Base-by-base conservation (phyloP, 2,888 invertebrate genomes). In the Polymixis flavicincta region DNA sequence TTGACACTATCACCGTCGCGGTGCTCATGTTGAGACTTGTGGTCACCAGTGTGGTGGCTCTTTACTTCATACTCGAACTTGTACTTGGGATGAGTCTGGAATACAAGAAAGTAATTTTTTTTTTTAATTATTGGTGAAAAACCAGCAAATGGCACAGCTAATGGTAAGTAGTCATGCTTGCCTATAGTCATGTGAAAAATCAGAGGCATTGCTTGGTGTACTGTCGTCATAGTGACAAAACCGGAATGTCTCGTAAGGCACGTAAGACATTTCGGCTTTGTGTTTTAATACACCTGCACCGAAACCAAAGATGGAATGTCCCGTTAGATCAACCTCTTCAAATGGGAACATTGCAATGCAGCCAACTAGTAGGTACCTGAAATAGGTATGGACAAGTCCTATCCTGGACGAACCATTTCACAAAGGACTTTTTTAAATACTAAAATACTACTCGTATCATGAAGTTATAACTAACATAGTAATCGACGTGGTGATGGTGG, bases 1-100 rank as follows among this genome's bases (percentile, higher is more conserved):
- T 96, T 95, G 70, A 97, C 97, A 66, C 93, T 95, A 88, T 97
- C 96, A 66, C 97, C 97, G 89, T 96, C 95, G 73, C 95, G 93
- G 86, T 94, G 93, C 90, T 97, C 97, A 61, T 94, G 92, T 87
- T 95, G 95, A 69, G 89, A 88, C 89, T 96, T 96, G 88, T 92
- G 90, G 90, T 97, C 96, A 50, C 95, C 95, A 63, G 96, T 96
- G 88, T 96, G 95, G 17, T 92, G 92, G 85, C 96, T 96, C 73
- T 93, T 90, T n/a, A 96, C 96, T 73, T 95, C 94, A 86, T 96
- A 96, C 81, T 92, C 93, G 87, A 95, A 96, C 73, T 91, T 90
- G 83, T 92, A 92, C 69, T 92, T 92, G 6, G 81, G 84, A 70
- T 80, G 81, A 0, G 81, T 81, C 81, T 81, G 57, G 7, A 65